These are phyloP conservation scores for Centropristis striata DNA, from an alignment of 2,113 vertebrate genomes.

Conservation along the genomic window DNA sequence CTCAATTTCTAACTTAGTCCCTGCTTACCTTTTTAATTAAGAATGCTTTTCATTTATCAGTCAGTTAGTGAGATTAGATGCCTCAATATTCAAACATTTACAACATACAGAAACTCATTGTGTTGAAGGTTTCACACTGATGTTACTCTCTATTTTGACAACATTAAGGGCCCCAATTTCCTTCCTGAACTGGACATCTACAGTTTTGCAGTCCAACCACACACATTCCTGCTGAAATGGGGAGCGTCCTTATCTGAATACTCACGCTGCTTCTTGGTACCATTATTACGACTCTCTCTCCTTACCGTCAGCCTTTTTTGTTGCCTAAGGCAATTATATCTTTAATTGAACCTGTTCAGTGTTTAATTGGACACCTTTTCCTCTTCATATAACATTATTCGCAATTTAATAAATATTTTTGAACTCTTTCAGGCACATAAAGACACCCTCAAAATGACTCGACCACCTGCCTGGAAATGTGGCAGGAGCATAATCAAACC, in stretches of 20 bases:
- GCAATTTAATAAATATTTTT: constrained; percentile 72
- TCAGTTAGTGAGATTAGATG: background rate
- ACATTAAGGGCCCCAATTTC: constrained; percentile 11
- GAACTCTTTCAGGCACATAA: constrained; percentile 58
- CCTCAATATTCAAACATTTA: background rate
- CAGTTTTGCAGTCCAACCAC: constrained; percentile 48
- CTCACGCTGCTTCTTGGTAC: constrained; percentile 27
- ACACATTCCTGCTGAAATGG: constrained; percentile 55
- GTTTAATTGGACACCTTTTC: constrained; percentile 76
- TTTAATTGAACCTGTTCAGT: constrained; percentile 78
- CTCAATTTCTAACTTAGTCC: background rate
- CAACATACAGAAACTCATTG: background rate
- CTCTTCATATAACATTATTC: constrained; percentile 68
- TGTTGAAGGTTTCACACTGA: background rate
- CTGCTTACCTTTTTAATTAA: constrained; percentile 10
- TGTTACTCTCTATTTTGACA: background rate
- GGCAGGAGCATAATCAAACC: constrained; percentile 28
- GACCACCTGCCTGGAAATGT: constrained; percentile 22
- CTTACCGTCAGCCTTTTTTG: constrained; percentile 52
- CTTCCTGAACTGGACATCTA: constrained; percentile 24
- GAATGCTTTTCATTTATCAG: background rate
- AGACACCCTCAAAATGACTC: constrained; percentile 31
- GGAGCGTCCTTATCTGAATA: constrained; percentile 65
- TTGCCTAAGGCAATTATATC: constrained; percentile 69
- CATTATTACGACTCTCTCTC: constrained; percentile 56